These are phyloP conservation scores for Paguma larvata DNA, from an alignment of 2,797 vertebrate species.

Conservation along the genomic window DNA sequence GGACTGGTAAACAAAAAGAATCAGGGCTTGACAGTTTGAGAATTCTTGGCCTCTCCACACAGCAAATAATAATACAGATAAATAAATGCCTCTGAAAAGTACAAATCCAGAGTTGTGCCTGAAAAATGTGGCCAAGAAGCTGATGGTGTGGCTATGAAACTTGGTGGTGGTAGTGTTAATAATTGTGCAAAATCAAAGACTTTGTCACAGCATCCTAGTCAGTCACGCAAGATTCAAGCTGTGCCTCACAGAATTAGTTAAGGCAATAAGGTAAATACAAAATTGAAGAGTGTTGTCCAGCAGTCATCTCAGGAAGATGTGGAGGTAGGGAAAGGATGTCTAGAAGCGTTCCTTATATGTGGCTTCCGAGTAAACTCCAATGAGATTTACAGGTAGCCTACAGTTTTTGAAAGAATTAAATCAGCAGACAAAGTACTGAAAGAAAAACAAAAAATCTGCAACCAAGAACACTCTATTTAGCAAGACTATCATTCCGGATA, in stretches of 20 bases:
- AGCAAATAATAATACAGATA: background rate
- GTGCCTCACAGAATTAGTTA: background rate
- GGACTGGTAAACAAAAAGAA: background rate
- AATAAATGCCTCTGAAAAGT: background rate
- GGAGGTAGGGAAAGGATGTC: background rate
- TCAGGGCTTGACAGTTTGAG: background rate
- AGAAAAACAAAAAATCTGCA: background rate
- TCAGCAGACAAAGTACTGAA: background rate
- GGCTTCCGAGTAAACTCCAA: background rate
- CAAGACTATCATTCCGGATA: background rate
- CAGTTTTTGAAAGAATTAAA: background rate
- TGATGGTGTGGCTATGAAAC: background rate
- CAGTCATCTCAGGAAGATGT: background rate
- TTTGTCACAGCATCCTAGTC: background rate
- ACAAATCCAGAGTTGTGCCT: background rate
- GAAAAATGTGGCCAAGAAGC: background rate
- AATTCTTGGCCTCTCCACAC: background rate
- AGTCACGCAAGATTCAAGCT: background rate
- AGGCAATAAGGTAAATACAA: background rate
- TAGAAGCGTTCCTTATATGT: background rate
- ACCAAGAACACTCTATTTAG: background rate
- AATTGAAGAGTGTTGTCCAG: background rate
- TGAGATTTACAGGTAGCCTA: background rate
- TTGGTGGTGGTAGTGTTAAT: background rate
- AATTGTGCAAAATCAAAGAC: background rate